phyloP scores from a whole-genome alignment of 2,113 vertebrate genomes.

The Channa argus region DNA sequence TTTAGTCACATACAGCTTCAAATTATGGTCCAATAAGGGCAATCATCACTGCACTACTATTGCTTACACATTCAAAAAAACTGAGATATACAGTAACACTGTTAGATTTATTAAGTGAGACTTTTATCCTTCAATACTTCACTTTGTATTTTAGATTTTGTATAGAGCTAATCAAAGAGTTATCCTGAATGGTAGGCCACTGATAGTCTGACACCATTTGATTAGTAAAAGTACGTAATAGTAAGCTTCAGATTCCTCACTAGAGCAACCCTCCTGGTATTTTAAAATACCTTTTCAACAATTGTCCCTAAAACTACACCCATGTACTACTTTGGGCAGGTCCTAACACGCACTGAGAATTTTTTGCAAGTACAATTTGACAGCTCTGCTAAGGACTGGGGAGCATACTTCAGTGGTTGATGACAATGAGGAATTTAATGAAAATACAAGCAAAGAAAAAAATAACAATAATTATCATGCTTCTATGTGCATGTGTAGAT shows the following conservation, averaged over 20 bases:
- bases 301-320: slow-evolving; percentile 7
- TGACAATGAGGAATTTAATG: slow-evolving; percentile 34
- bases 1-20: slow-evolving; percentile 34
- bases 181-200: slow-evolving; percentile 7
- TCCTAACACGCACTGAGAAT: slow-evolving; percentile 33
- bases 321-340: slow-evolving; percentile 26
- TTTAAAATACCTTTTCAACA: slow-evolving; percentile 24
- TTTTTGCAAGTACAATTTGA: slow-evolving; percentile 11
- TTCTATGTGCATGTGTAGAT: neutral
- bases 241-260: neutral
- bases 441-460: slow-evolving; percentile 4
- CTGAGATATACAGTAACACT: slow-evolving; percentile 21
- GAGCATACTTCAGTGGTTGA: slow-evolving; percentile 22
- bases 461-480: slow-evolving; percentile 30
- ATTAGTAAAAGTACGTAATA: slow-evolving; percentile 29
- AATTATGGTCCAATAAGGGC: slow-evolving; percentile 6
- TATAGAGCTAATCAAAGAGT: slow-evolving; percentile 20
- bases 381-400: slow-evolving; percentile 14
- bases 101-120: slow-evolving; percentile 26
- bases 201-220: slow-evolving; percentile 54
- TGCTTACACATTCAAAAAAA: slow-evolving; percentile 24
- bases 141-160: slow-evolving; percentile 26
- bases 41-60: slow-evolving; percentile 38
- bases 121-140: slow-evolving; percentile 21
- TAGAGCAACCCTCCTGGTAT: neutral